Conservation (phyloP, 2,797 vertebrate genomes). For the Cercopithecus neglectus region DNA sequence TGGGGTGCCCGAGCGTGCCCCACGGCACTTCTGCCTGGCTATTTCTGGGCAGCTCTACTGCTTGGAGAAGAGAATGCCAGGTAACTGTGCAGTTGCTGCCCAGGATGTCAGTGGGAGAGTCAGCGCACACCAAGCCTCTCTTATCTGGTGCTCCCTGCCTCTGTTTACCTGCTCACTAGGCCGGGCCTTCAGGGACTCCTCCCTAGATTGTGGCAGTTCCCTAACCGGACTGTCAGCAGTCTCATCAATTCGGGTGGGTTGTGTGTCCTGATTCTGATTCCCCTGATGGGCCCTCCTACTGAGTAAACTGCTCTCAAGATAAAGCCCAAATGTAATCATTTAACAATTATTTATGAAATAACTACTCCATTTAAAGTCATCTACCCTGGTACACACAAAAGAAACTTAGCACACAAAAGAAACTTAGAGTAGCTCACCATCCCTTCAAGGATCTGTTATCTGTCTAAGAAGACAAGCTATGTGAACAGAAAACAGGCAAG, state of each 20-base stretch:
- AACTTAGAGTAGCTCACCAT: neutral
- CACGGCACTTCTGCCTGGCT: neutral
- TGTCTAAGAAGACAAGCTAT: neutral
- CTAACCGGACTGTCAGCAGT: neutral
- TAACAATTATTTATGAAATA: constrained; percentile 14
- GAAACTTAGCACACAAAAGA: neutral
- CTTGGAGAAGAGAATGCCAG: neutral
- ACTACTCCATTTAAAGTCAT: neutral
- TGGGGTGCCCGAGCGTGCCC: neutral
- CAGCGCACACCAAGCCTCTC: neutral
- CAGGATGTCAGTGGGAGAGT: neutral
- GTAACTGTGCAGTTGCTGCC: neutral
- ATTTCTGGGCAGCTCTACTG: neutral
- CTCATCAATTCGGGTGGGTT: neutral
- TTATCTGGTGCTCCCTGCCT: neutral
- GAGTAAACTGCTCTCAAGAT: neutral
- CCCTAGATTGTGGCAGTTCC: neutral
- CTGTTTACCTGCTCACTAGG: neutral
- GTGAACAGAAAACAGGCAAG: neutral
- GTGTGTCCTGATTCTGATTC: neutral
- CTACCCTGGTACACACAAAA: neutral
- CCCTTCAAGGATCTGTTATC: neutral
- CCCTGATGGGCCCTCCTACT: neutral
- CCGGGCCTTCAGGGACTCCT: neutral
- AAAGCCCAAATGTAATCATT: neutral